Percentiles rank a stretch among this genome's conserved stretches.
phyloP scores from a whole-genome alignment of 2,888 invertebrate species.

The Yponomeuta evonymella region DNA sequence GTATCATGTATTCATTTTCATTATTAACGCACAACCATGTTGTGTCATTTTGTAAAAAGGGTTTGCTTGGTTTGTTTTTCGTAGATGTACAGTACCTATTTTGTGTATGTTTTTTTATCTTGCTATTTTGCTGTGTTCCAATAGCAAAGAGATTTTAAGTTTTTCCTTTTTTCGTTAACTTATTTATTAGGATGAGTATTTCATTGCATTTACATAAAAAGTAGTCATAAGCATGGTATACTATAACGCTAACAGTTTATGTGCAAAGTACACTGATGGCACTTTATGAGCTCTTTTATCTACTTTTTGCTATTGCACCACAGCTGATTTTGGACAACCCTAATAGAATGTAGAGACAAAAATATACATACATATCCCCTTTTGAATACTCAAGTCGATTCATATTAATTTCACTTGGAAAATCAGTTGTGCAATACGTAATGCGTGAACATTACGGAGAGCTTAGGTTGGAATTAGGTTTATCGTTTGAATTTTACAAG shows the following conservation, averaged over 20 bases:
- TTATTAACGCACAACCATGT: constrained; percentile 60
- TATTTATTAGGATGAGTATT: constrained; percentile 29
- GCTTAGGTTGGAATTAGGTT: constrained; percentile 72
- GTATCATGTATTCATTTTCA: constrained; percentile 6
- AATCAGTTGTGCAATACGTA: constrained; percentile 70
- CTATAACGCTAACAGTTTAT: constrained; percentile 8
- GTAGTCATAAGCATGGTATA: constrained; percentile 53
- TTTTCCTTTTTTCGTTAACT: constrained; percentile 26
- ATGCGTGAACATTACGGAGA: constrained; percentile 51
- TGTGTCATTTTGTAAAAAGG: constrained; percentile 63
- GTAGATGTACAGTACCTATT: constrained; percentile 53
- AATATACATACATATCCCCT: constrained; percentile 69
- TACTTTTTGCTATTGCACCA: constrained; percentile 63
- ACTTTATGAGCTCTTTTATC: background rate
- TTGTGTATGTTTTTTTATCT: constrained; percentile 59
- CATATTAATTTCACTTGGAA: constrained; percentile 57
- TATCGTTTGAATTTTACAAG: constrained; percentile 70
- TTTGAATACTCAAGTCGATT: constrained; percentile 70
- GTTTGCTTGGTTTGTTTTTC: constrained; percentile 66
- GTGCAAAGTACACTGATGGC: background rate
- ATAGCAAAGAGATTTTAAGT: constrained; percentile 52
- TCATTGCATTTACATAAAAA: constrained; percentile 64
- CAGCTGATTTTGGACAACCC: constrained; percentile 54
- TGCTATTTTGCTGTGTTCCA: constrained; percentile 60
- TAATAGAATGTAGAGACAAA: constrained; percentile 66